Evolutionary conservation across 1,140 invertebrate species (phyloP).

Genomic region (Hylaeus anthracinus): DNA sequence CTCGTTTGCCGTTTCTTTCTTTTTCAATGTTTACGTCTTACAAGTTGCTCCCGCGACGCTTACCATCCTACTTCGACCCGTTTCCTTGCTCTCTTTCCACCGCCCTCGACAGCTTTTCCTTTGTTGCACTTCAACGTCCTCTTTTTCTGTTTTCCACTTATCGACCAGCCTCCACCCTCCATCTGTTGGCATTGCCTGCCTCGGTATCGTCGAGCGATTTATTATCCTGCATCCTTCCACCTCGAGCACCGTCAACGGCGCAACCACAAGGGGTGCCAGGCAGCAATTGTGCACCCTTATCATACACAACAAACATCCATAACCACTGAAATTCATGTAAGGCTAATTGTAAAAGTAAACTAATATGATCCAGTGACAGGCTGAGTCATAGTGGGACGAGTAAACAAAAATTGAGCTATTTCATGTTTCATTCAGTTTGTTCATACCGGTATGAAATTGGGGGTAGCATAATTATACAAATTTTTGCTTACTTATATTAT

Average conservation of each 20-base stretch:
- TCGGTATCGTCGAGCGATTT: conserved; percentile 61
- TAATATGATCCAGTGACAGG: too few relatives aligned
- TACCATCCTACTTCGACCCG: neutral
- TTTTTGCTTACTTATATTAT: too few relatives aligned
- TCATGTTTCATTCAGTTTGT: too few relatives aligned
- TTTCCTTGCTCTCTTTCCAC: neutral
- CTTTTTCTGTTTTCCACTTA: conserved; percentile 33
- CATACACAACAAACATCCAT: too few relatives aligned
- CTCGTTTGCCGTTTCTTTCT: neutral
- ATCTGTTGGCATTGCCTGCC: conserved; percentile 56
- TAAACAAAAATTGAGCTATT: too few relatives aligned
- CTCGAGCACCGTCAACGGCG: conserved; percentile 37
- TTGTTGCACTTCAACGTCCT: conserved; percentile 34
- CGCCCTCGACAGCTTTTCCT: neutral
- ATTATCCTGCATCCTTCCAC: conserved; percentile 62
- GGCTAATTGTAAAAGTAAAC: too few relatives aligned
- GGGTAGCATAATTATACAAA: too few relatives aligned
- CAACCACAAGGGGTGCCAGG: too few relatives aligned
- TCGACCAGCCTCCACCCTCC: conserved; percentile 30
- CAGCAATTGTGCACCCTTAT: too few relatives aligned
- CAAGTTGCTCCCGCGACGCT: neutral
- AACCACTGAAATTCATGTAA: too few relatives aligned
- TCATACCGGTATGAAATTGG: too few relatives aligned
- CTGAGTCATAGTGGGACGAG: too few relatives aligned
- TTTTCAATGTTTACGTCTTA: conserved; percentile 13